Base-by-base conservation (phyloP, 1,140 invertebrate genomes). In the Ips typographus region DNA sequence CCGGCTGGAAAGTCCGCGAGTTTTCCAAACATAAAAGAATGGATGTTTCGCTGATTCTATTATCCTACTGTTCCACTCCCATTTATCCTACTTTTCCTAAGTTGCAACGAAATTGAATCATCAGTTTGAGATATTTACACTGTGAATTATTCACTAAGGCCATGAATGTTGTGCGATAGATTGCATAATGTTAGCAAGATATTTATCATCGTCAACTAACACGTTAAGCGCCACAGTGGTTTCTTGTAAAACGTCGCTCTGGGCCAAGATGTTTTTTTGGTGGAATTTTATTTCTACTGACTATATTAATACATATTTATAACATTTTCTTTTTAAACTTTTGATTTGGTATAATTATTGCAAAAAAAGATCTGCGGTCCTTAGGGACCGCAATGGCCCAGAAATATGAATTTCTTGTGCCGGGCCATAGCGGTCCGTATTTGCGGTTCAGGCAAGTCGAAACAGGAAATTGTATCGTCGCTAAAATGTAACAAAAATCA, bases 21-120 rank as follows among this genome's bases (percentile, higher is more conserved):
- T 55, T 55, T 38, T 36, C 8, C 8, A 55, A 55, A 55, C 52
- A 55, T 38, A 55, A 55, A 55, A 55, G 52, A 55, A 55, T 55
- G n/a, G 52, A 36, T 37, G 52, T 55, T 55, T 5, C 37, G 52
- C 52, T 36, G 52, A 55, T 55, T 37, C 52, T 55, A 55, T 55
- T 55, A 55, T 55, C 37, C 52, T 55, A 2, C 52, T 5, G 8
- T 55, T 8, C 37, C 52, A 37, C 22, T 55, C 52, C 37, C 52
- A 55, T 55, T 55, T 55, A 55, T 55, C 52, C 52, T 55, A 38
- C 52, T 55, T 55, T 55, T 6, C 5, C 1, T 8, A 55, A 8
- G n/a, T 55, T 55, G 37, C n/a, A 55, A 5, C 37, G 37, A 37
- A 55, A 55, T 55, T 55, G 37, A 55, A 55, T 36, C n/a, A 36